phyloP scores from a whole-genome alignment of 2,888 invertebrate genomes.

The Spodoptera exigua region DNA sequence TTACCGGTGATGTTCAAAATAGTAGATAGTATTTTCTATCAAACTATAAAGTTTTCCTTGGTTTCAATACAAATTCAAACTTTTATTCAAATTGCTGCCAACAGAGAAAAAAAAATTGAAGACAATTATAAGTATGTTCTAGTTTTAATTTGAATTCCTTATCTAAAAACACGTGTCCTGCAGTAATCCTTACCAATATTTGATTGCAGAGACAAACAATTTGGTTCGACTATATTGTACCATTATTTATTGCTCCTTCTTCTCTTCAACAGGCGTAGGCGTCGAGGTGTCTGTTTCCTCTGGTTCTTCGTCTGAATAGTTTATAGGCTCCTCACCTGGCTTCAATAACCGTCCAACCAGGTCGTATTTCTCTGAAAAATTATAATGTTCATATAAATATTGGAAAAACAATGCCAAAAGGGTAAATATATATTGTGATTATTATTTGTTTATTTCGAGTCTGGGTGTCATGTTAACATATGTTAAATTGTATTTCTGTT shows the following conservation, averaged over 20 bases:
- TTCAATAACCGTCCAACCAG: constrained; percentile 96
- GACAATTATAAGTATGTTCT: no score
- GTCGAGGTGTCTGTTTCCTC: constrained; percentile 83
- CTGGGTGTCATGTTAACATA: no score
- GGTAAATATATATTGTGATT: no score
- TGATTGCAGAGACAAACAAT: constrained; percentile 41
- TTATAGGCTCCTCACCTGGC: constrained; percentile 96
- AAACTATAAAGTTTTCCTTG: no score
- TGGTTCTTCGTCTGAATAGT: constrained; percentile 96
- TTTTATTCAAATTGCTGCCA: no score
- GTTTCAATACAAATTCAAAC: no score
- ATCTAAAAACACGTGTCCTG: constrained; percentile 6
- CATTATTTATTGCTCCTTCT: constrained; percentile 74
- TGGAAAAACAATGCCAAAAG: neutral
- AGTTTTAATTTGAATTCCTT: constrained; percentile 7
- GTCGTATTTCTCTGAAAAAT: constrained; percentile 96
- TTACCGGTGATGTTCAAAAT: no score
- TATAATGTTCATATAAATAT: neutral
- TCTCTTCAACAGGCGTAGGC: constrained; percentile 71
- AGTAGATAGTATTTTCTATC: no score
- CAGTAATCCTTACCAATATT: constrained; percentile 9
- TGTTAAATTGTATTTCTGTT: no score
- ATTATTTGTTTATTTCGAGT: no score
- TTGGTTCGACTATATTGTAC: constrained; percentile 19
- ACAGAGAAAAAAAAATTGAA: no score